These are phyloP conservation scores for Epistrophe grossulariae DNA, from an alignment of 2,888 invertebrate genomes.

Conservation along the genomic window DNA sequence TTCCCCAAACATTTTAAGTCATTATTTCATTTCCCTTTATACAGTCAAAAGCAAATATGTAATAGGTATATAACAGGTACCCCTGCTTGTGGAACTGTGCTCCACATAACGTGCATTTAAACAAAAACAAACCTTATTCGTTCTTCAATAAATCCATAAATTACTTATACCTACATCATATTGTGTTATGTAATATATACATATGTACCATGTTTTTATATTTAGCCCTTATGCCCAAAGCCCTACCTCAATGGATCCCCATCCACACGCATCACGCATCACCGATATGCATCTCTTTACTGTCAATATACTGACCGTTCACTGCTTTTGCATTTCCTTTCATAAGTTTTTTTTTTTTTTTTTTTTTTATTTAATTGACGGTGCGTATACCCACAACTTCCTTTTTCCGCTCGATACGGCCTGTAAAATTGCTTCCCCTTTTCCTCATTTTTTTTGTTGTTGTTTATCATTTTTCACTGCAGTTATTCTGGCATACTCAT, in stretches of 20 bases:
- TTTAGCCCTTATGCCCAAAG: slow-evolving; percentile 25
- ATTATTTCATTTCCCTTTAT: too few relatives aligned
- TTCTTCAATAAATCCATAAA: slow-evolving; percentile 42
- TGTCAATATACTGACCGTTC: slow-evolving; percentile 45
- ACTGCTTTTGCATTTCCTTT: slow-evolving; percentile 25
- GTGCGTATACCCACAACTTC: slow-evolving; percentile 72
- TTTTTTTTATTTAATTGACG: slow-evolving; percentile 50
- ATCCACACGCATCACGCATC: slow-evolving; percentile 38
- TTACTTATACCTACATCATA: slow-evolving; percentile 30
- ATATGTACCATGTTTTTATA: slow-evolving; percentile 13
- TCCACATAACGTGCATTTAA: slow-evolving; percentile 28
- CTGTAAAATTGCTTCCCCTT: slow-evolving; percentile 26
- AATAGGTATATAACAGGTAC: too few relatives aligned
- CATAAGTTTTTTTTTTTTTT: slow-evolving; percentile 13
- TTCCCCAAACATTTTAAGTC: too few relatives aligned
- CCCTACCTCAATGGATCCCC: slow-evolving; percentile 38
- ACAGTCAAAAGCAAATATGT: too few relatives aligned
- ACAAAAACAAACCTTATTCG: slow-evolving; percentile 6
- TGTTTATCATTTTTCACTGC: slow-evolving; percentile 35
- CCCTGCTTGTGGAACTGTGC: slow-evolving; percentile 28
- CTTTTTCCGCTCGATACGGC: slow-evolving; percentile 64
- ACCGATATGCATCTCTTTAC: slow-evolving; percentile 51
- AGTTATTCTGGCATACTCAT: slow-evolving; percentile 39
- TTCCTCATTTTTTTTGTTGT: neutral
- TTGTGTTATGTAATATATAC: slow-evolving; percentile 34